Conservation (phyloP, 2,888 invertebrate genomes). For the Drosophila flavopinicola region DNA sequence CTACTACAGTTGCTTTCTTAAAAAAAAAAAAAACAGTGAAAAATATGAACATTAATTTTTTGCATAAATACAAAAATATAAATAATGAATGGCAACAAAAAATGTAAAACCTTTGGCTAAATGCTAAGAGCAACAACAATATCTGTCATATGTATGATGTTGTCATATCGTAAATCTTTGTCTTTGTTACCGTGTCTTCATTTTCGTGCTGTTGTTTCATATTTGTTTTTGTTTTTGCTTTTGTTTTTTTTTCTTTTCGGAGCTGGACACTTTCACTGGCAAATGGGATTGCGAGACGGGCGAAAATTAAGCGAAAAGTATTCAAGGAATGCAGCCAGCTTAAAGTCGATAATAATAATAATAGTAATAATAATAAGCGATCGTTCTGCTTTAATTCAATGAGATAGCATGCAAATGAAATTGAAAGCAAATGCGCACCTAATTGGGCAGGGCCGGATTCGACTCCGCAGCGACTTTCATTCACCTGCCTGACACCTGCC, state of each 20-base stretch:
- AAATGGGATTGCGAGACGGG: slow-evolving; percentile 23
- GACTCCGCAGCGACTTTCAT: slow-evolving; percentile 45
- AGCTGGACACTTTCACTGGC: slow-evolving; percentile 60
- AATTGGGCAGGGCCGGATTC: slow-evolving; percentile 10
- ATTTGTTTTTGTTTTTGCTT: slow-evolving; percentile 15
- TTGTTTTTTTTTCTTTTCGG: neutral
- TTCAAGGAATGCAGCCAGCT: slow-evolving; percentile 29
- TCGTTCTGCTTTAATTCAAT: slow-evolving; percentile 19
- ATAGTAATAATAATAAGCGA: neutral
- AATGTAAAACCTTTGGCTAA: slow-evolving; percentile 23
- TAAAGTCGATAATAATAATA: too few species aligned
- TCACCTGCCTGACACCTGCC: slow-evolving; percentile 51
- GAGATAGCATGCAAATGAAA: slow-evolving; percentile 1
- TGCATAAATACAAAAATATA: slow-evolving; percentile 20
- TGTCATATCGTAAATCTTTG: slow-evolving; percentile 62
- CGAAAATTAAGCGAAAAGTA: slow-evolving; percentile 27
- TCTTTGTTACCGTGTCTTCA: slow-evolving; percentile 48
- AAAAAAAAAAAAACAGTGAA: too few species aligned
- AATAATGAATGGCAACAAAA: slow-evolving; percentile 8
- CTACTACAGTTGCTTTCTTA: too few species aligned
- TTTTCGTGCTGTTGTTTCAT: slow-evolving; percentile 14
- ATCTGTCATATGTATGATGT: slow-evolving; percentile 52
- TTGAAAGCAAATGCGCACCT: neutral
- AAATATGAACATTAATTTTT: slow-evolving; percentile 23
- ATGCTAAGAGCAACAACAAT: slow-evolving; percentile 31